phyloP scores from a whole-genome alignment of 2,888 invertebrate species.

The Drosophila cognata region DNA sequence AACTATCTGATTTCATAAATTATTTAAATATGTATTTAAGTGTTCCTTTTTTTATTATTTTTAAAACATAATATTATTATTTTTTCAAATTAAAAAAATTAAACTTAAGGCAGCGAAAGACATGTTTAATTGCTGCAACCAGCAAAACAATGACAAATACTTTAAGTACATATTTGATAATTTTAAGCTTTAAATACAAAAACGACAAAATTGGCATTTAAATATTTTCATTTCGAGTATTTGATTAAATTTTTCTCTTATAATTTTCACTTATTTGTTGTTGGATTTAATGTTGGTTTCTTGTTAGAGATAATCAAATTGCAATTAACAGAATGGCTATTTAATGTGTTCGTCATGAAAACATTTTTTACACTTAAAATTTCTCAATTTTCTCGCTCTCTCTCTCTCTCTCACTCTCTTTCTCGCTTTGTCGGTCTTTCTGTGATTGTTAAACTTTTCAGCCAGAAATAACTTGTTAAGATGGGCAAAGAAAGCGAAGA shows the following conservation, averaged over 20 bases:
- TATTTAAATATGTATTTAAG: not conserved
- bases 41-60: not conserved
- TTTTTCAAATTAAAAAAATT: not conserved
- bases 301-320: not conserved
- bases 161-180: not conserved
- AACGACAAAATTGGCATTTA: not conserved
- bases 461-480: conserved; percentile 28
- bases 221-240: not conserved
- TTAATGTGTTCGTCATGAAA: conserved; percentile 24
- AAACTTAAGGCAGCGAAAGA: not conserved
- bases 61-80: not conserved
- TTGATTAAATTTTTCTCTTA: no score
- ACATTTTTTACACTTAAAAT: not conserved
- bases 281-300: not conserved
- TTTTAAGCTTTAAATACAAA: not conserved
- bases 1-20: not conserved
- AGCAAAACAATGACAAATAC: not conserved
- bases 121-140: not conserved
- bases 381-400: not conserved
- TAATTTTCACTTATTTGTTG: not conserved
- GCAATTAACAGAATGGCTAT: conserved; percentile 17
- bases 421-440: not conserved
- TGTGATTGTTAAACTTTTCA: conserved; percentile 40
- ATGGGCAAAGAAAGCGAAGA: conserved; percentile 31
- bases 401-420: not conserved